Evolutionary conservation across 2,797 vertebrate species (phyloP).

Genomic region (Huso huso): DNA sequence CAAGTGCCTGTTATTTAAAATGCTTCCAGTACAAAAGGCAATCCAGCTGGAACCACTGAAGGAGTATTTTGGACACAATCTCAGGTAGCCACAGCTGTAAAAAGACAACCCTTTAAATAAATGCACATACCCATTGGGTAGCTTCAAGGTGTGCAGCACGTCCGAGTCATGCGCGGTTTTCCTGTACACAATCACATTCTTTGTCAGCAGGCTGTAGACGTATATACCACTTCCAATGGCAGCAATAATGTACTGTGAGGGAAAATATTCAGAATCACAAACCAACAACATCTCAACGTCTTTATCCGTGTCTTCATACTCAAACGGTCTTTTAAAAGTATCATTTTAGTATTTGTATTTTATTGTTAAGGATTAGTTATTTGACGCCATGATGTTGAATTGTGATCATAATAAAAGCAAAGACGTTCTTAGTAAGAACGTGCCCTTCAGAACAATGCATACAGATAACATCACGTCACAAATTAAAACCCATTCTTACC

Average conservation of each 20-base stretch:
- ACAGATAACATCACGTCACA: background rate
- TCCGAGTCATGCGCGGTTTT: slow-evolving; percentile 84
- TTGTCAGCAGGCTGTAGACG: slow-evolving; percentile 74
- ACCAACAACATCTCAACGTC: too few relatives aligned
- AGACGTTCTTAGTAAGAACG: too few relatives aligned
- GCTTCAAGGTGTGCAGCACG: slow-evolving; percentile 70
- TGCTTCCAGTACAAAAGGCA: background rate
- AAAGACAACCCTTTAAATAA: background rate
- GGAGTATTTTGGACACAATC: too few relatives aligned
- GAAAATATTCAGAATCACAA: slow-evolving; percentile 8
- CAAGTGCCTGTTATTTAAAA: background rate
- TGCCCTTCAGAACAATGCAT: too few relatives aligned
- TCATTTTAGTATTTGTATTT: too few relatives aligned
- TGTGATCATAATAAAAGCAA: too few relatives aligned
- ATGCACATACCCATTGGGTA: slow-evolving; percentile 71
- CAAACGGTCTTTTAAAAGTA: background rate
- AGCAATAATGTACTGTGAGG: slow-evolving; percentile 69
- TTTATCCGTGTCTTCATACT: background rate
- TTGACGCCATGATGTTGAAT: too few relatives aligned
- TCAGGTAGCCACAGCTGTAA: too few relatives aligned
- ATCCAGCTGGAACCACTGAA: background rate
- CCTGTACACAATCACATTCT: slow-evolving; percentile 80
- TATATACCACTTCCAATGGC: slow-evolving; percentile 89
- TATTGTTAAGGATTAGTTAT: too few relatives aligned
- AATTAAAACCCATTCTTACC: slow-evolving; percentile 52